Percentiles rank a stretch among this genome's conserved stretches.
These are phyloP conservation scores for Brotula barbata DNA, from an alignment of 2,797 vertebrate genomes.

Conservation along the genomic window DNA sequence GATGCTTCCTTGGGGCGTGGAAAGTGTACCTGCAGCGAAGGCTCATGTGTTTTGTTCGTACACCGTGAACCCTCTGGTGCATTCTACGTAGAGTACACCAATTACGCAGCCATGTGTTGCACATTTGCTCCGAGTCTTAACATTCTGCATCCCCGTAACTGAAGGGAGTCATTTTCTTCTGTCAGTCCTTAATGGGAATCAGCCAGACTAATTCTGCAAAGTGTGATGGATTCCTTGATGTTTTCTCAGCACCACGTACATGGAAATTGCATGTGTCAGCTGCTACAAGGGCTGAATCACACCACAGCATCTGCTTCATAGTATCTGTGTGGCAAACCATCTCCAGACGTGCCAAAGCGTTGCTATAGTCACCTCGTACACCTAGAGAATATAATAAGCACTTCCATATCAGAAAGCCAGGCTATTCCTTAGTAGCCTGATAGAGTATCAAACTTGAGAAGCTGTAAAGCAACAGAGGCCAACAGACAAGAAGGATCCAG, in stretches of 20 bases:
- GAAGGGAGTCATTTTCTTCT: no score
- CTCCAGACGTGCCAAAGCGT: conserved; percentile 41
- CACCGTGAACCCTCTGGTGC: conserved; percentile 32
- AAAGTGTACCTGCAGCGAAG: conserved; percentile 63
- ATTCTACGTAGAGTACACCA: conserved; percentile 22
- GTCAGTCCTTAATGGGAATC: conserved; percentile 16
- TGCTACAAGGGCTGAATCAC: conserved; percentile 45
- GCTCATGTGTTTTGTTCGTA: conserved; percentile 62
- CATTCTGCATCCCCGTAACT: no score
- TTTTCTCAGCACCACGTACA: conserved; percentile 36
- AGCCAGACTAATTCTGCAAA: conserved; percentile 16
- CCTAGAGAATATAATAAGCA: conserved; percentile 40
- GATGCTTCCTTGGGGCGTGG: conserved; percentile 53
- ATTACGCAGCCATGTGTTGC: no score
- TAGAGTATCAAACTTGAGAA: conserved; percentile 54
- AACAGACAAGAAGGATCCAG: conserved; percentile 43
- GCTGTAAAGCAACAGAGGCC: conserved; percentile 48
- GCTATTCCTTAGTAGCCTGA: conserved; percentile 9
- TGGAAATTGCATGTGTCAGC: conserved; percentile 54
- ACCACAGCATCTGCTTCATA: conserved; percentile 63
- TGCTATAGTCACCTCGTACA: conserved; percentile 51
- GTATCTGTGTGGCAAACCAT: conserved; percentile 42
- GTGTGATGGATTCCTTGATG: conserved; percentile 20
- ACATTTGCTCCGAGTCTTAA: no score
- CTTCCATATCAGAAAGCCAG: conserved; percentile 26